A percentile compares a stretch with the other conserved stretches of the same genome.
phyloP scores from a whole-genome alignment of 2,797 vertebrate genomes.

The Poecilia wingei region DNA sequence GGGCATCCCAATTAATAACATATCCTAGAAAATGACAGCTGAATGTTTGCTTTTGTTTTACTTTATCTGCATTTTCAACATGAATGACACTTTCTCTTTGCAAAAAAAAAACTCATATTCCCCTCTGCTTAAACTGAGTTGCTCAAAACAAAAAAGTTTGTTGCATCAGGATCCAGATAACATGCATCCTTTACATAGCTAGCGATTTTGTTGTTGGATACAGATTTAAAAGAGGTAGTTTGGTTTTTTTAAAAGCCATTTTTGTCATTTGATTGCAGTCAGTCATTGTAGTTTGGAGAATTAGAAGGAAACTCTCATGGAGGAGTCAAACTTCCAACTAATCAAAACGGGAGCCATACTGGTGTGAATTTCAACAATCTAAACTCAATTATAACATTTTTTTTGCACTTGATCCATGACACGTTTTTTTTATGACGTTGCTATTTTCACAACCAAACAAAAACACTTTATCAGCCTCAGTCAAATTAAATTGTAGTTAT shows the following conservation, averaged over 20 bases:
- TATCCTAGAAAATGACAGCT: conserved; percentile 49
- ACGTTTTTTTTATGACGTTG: neutral
- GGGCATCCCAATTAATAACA: conserved; percentile 9
- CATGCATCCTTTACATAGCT: neutral
- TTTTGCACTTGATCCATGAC: neutral
- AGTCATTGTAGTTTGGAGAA: neutral
- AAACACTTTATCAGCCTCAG: neutral
- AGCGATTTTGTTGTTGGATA: neutral
- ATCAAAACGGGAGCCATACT: neutral
- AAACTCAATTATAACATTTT: neutral
- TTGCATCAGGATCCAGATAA: neutral
- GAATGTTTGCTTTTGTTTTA: conserved; percentile 55
- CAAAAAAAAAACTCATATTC: conserved; percentile 2
- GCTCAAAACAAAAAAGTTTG: conserved; percentile 2
- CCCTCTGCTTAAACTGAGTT: neutral
- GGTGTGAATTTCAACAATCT: neutral
- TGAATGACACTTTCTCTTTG: conserved; percentile 7
- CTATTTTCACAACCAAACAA: neutral
- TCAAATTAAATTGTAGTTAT: neutral
- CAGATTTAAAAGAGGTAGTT: neutral
- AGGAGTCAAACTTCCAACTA: neutral
- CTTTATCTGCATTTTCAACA: conserved; percentile 5
- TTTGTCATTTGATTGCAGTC: neutral
- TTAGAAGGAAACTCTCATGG: neutral
- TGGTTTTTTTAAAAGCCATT: neutral